A percentile compares a stretch with the other conserved stretches of the same genome.
phyloP scores from a whole-genome alignment of 2,888 invertebrate genomes.

The Hybos culiciformis region DNA sequence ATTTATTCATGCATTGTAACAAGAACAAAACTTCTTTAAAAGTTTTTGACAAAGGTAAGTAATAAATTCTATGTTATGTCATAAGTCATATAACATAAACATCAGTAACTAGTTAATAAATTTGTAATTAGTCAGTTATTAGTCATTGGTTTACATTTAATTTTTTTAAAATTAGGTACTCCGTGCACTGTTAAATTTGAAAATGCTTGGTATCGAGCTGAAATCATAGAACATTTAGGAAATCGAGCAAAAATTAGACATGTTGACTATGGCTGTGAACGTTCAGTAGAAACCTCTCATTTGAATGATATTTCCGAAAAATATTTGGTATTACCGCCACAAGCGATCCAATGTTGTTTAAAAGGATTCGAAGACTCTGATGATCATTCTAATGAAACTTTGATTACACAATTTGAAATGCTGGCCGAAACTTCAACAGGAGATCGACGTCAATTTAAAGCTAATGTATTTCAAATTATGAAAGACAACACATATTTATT shows the following conservation, averaged over 20 bases:
- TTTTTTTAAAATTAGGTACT: too few relatives aligned
- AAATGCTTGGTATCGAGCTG: conserved; percentile 82
- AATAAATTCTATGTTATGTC: too few relatives aligned
- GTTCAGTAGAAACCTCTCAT: conserved; percentile 47
- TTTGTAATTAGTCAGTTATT: too few relatives aligned
- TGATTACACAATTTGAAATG: conserved; percentile 44
- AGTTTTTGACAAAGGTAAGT: conserved; percentile 40
- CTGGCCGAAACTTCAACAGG: conserved; percentile 45
- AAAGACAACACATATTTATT: conserved; percentile 27
- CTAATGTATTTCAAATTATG: conserved; percentile 29
- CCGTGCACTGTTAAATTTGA: conserved; percentile 71
- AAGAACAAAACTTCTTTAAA: conserved; percentile 36
- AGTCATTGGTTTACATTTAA: too few relatives aligned
- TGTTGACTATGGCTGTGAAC: conserved; percentile 93
- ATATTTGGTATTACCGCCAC: conserved; percentile 50
- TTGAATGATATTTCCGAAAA: conserved; percentile 51
- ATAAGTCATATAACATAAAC: too few relatives aligned
- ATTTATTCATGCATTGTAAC: conserved; percentile 47
- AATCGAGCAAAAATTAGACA: conserved; percentile 58
- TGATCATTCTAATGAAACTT: conserved; percentile 18
- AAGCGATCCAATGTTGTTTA: conserved; percentile 66
- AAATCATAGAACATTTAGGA: conserved; percentile 48
- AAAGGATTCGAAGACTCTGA: conserved; percentile 41
- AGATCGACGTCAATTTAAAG: conserved; percentile 29
- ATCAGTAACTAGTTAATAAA: too few relatives aligned